Conservation (phyloP, 2,113 vertebrate species). For the Pedetes capensis region DNA sequence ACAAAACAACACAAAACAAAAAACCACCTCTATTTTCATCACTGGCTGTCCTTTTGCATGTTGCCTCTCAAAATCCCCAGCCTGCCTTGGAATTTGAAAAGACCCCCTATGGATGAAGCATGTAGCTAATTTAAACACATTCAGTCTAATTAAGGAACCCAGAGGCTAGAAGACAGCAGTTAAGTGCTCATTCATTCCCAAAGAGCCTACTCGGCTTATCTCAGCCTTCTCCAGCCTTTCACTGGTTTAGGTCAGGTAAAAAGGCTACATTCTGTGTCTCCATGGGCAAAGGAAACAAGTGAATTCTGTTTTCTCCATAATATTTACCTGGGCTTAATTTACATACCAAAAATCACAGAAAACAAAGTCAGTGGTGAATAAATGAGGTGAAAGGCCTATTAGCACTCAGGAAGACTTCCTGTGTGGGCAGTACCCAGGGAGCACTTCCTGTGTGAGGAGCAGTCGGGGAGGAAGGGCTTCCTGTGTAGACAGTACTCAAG, state of each 20-base stretch:
- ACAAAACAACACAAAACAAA: neutral
- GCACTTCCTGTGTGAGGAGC: neutral
- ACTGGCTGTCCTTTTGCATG: neutral
- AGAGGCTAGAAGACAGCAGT: neutral
- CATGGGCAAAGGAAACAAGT: neutral
- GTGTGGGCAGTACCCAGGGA: neutral
- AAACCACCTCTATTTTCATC: neutral
- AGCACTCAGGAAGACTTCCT: neutral
- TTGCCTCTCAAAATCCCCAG: slow-evolving; percentile 18
- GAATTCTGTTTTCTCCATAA: neutral
- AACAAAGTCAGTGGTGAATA: neutral
- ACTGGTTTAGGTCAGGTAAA: neutral
- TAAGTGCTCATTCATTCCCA: neutral
- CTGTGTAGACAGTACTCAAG: neutral
- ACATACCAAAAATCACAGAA: neutral
- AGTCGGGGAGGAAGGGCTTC: neutral
- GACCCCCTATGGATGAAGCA: neutral
- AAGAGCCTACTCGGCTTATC: neutral
- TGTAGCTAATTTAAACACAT: neutral
- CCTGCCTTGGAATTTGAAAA: neutral
- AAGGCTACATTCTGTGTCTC: neutral
- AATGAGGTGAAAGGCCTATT: neutral
- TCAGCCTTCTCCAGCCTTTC: neutral
- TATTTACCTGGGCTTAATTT: slow-evolving; percentile 13
- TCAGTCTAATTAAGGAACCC: neutral